These are phyloP conservation scores for Symphodus melops DNA, from an alignment of 2,113 vertebrate genomes.

Conservation along the genomic window DNA sequence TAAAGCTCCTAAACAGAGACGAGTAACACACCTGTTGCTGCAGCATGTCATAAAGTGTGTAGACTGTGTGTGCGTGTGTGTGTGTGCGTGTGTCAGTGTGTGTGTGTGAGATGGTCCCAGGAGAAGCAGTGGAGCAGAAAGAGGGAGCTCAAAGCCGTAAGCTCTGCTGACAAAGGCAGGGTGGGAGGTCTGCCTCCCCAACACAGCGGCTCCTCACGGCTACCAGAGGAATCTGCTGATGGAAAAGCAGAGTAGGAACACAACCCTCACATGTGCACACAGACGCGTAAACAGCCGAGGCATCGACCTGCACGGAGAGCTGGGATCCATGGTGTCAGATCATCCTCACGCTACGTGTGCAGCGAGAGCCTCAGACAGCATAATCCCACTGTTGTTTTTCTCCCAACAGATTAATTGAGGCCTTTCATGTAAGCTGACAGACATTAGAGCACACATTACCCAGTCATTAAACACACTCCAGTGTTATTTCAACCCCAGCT, in stretches of 20 bases:
- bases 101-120: background rate
- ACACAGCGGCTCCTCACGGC: slow-evolving; percentile 5
- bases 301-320: slow-evolving; percentile 7
- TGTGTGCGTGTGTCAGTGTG: no score
- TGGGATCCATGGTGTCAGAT: background rate
- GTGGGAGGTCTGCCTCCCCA: slow-evolving; percentile 49
- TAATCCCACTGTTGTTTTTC: slow-evolving; percentile 16
- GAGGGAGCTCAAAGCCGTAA: slow-evolving; percentile 41
- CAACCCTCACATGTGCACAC: background rate
- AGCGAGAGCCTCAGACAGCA: background rate
- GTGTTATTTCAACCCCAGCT: slow-evolving; percentile 40
- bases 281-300: slow-evolving; percentile 2
- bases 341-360: background rate
- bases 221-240: slow-evolving; percentile 36
- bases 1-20: background rate
- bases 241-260: slow-evolving; percentile 7
- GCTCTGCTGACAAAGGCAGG: slow-evolving; percentile 32
- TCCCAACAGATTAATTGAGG: slow-evolving; percentile 40
- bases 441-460: slow-evolving; percentile 39
- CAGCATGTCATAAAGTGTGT: slow-evolving; percentile 6
- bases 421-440: slow-evolving; percentile 39
- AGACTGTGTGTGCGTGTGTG: background rate
- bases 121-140: slow-evolving; percentile 39
- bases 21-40: background rate
- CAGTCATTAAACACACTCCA: slow-evolving; percentile 20